A percentile compares a stretch with the other conserved stretches of the same genome.
Evolutionary conservation across 2,888 invertebrate species (phyloP).

Genomic region (Lucinisca nassula): DNA sequence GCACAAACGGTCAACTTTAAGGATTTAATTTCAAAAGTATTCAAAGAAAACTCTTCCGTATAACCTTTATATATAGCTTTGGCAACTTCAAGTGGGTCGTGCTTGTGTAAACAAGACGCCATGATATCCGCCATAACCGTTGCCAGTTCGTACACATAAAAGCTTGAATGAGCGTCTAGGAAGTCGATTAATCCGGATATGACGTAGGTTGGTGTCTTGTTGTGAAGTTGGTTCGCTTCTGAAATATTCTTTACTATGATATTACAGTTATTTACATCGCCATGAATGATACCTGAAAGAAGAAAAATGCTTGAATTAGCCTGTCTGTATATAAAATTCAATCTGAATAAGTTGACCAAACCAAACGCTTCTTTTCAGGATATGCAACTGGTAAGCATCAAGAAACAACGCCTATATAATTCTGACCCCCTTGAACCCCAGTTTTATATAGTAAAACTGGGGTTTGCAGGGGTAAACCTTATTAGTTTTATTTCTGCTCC

Average conservation of each 20-base stretch:
- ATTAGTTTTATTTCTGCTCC: no score
- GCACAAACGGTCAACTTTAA: slow-evolving; percentile 44
- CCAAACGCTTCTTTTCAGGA: no score
- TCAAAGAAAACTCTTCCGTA: slow-evolving; percentile 27
- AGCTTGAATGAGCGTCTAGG: slow-evolving; percentile 50
- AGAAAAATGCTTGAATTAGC: background rate
- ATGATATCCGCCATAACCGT: slow-evolving; percentile 58
- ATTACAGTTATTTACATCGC: slow-evolving; percentile 48
- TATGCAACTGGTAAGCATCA: background rate
- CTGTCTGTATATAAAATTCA: background rate
- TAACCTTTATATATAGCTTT: slow-evolving; percentile 29
- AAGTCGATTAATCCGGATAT: slow-evolving; percentile 51
- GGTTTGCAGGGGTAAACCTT: no score
- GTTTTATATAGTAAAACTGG: no score
- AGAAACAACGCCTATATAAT: no score
- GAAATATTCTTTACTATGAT: slow-evolving; percentile 19
- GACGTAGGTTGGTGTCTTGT: background rate
- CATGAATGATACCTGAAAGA: slow-evolving; percentile 55
- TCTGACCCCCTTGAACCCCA: no score
- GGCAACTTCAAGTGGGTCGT: slow-evolving; percentile 24
- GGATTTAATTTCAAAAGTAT: slow-evolving; percentile 19
- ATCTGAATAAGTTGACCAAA: no score
- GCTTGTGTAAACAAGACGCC: slow-evolving; percentile 19
- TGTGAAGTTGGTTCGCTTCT: background rate
- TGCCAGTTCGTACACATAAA: slow-evolving; percentile 53